Percentiles rank a stretch among this genome's conserved stretches.
These are phyloP conservation scores for Catocala fraxini DNA, from an alignment of 2,888 invertebrate species.

Conservation along the genomic window DNA sequence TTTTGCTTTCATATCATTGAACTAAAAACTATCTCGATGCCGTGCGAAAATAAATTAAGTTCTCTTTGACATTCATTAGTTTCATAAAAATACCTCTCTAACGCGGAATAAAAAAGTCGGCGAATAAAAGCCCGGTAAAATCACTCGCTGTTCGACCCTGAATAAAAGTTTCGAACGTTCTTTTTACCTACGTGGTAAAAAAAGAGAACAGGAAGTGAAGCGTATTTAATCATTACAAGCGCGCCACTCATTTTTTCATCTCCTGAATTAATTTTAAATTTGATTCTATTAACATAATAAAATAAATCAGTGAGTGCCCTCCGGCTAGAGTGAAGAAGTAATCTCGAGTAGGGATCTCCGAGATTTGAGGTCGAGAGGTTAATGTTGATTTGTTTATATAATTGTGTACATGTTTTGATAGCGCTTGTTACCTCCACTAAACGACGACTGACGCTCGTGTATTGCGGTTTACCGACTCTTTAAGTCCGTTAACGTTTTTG, in stretches of 20 bases:
- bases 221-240: conserved; percentile 76
- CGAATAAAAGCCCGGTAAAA: conserved; percentile 82
- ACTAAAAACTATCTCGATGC: conserved; percentile 49
- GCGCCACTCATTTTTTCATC: conserved; percentile 70
- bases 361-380: conserved; percentile 64
- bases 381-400: conserved; percentile 67
- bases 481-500: conserved; percentile 66
- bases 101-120: conserved; percentile 64
- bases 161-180: conserved; percentile 73
- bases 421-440: conserved; percentile 47
- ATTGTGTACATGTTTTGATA: conserved; percentile 57
- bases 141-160: conserved; percentile 73
- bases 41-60: conserved; percentile 65
- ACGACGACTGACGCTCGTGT: conserved; percentile 47
- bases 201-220: conserved; percentile 67
- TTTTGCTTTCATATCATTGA: conserved; percentile 28
- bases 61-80: conserved; percentile 81
- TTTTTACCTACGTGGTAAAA: conserved; percentile 64
- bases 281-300: conserved; percentile 77
- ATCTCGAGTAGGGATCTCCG: conserved; percentile 62
- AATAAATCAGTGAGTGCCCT: conserved; percentile 66
- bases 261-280: conserved; percentile 75
- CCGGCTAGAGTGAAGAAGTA: conserved; percentile 52
- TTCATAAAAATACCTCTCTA: conserved; percentile 70
- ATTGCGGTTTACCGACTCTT: conserved; percentile 50